phyloP scores from a whole-genome alignment of 1,140 invertebrate genomes.

The Trichonephila clavata region DNA sequence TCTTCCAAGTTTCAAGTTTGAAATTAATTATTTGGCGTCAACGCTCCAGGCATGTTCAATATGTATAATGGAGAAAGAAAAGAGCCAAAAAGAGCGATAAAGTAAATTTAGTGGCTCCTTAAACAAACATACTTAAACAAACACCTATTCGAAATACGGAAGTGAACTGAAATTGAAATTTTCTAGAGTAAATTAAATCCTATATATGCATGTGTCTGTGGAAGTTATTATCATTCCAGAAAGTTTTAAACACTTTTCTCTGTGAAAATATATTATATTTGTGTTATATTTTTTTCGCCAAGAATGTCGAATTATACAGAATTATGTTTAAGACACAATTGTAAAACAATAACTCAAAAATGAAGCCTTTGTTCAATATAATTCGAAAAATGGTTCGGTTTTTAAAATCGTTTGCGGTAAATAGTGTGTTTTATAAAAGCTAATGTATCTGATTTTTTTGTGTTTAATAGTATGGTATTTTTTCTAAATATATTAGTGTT shows the following conservation, averaged over 20 bases:
- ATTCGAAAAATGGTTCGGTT: background rate
- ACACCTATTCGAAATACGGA: constrained; percentile 2
- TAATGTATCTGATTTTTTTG: background rate
- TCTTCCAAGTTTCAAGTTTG: background rate
- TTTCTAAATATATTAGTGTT: background rate
- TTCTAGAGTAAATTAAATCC: constrained; percentile 2
- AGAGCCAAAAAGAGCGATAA: constrained; percentile 28
- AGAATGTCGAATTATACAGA: background rate
- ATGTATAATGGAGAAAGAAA: background rate
- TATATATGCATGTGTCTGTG: background rate
- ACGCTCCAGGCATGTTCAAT: background rate
- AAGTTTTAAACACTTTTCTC: background rate
- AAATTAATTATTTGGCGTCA: constrained; percentile 13
- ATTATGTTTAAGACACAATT: background rate
- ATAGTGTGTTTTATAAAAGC: background rate
- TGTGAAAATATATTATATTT: constrained; percentile 21
- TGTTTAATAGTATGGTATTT: background rate
- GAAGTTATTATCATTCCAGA: constrained; percentile 9
- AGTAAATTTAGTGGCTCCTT: constrained; percentile 4
- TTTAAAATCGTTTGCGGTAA: background rate
- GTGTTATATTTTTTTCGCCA: background rate
- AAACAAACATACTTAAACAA: constrained; percentile 20
- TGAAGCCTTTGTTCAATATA: background rate
- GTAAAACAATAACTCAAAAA: background rate
- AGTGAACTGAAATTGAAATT: background rate